Base-by-base conservation (phyloP, 2,113 vertebrate genomes). In the Tauraco erythrolophus region DNA sequence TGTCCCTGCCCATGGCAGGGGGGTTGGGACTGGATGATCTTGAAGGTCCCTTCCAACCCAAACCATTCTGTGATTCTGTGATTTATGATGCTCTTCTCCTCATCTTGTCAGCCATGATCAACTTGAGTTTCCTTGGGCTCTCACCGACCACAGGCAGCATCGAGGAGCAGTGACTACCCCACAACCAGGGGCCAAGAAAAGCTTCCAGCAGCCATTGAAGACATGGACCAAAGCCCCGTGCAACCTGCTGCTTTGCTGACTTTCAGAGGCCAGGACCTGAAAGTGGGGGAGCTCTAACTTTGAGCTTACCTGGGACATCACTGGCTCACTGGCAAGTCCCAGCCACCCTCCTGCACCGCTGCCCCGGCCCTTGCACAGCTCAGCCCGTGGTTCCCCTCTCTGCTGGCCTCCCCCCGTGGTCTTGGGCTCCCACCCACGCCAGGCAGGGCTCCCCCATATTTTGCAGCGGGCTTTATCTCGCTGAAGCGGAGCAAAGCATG, bases 401-500 rank as follows among this genome's bases (percentile, higher is more conserved):
- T 43, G 17, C 57, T 14, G 31, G 22, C 46, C 27, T 33, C 22
- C 48, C 8, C 0, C 27, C 3, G 0, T 0, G 27, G 8, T 58
- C 39, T 61, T 15, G 45, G 41, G 28, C 2, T 19, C 53, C 77
- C 35, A 27, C 50, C 50, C 35, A 4, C 0, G 0, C 45, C 6
- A 3, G 56, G 8, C 54, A 81, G 61, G 57, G 35, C 53, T 79
- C 33, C 48, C 12, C 66, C 28, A 39, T 66, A 25, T 69, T 71
- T 35, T 8, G 5, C 79, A 14, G 53, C 3, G 3, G 30, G 30
- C 37, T 84, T 70, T 58, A 5, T 41, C 65, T 61, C 33, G 37
- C 92, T 46, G 80, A 83, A 96, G 86, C n/a, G 88, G 94, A 94
- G 66, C 94, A 84, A 54, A 58, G 51, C 75, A 98, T 97, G 91